These are phyloP conservation scores for Epinotia ramella DNA, from an alignment of 2,888 invertebrate species.

Conservation along the genomic window DNA sequence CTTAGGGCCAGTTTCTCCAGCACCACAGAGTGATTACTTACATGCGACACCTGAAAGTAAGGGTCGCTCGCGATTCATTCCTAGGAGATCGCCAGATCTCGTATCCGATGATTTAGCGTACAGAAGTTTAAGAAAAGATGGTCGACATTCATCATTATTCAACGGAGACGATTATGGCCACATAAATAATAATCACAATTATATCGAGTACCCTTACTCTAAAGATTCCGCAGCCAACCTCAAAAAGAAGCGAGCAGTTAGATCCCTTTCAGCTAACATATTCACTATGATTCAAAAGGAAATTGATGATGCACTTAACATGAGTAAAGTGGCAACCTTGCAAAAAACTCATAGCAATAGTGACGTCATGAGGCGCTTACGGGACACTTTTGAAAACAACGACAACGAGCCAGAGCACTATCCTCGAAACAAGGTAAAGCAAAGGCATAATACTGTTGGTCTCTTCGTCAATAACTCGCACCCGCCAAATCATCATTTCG, in stretches of 20 bases:
- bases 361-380: slow-evolving; percentile 82
- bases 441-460: slow-evolving; percentile 81
- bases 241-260: slow-evolving; percentile 91
- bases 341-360: slow-evolving; percentile 87
- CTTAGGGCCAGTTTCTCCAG: slow-evolving; percentile 91
- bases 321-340: slow-evolving; percentile 79
- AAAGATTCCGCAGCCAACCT: slow-evolving; percentile 77
- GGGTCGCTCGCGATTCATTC: slow-evolving; percentile 86
- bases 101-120: slow-evolving; percentile 95
- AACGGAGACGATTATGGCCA: slow-evolving; percentile 79
- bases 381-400: slow-evolving; percentile 78
- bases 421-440: slow-evolving; percentile 83
- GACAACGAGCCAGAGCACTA: slow-evolving; percentile 75
- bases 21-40: slow-evolving; percentile 93
- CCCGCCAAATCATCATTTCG: slow-evolving; percentile 77
- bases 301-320: slow-evolving; percentile 84
- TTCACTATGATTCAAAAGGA: slow-evolving; percentile 90
- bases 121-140: slow-evolving; percentile 93
- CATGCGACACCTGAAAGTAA: slow-evolving; percentile 89
- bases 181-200: slow-evolving; percentile 77
- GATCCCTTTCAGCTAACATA: slow-evolving; percentile 94
- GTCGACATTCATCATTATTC: slow-evolving; percentile 83
- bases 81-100: slow-evolving; percentile 91
- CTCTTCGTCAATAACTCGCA: slow-evolving; percentile 80
- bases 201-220: slow-evolving; percentile 67